Percentiles rank a stretch among this genome's conserved stretches.
Evolutionary conservation across 2,888 invertebrate species (phyloP).

Genomic region (Drosophila emarginata): DNA sequence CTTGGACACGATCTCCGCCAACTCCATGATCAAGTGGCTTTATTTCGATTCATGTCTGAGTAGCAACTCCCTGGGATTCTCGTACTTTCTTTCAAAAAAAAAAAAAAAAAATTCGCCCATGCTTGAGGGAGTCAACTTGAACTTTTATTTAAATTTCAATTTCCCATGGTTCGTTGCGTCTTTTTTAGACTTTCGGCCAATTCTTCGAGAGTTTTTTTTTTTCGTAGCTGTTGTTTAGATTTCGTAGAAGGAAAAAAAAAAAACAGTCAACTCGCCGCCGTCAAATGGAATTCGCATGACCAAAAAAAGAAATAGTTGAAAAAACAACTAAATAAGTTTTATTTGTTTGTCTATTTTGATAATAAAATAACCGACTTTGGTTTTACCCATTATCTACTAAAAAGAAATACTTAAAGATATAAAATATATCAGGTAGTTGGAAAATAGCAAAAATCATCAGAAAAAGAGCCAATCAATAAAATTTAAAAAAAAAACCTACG

Average conservation of each 20-base stretch:
- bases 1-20: slow-evolving; percentile 62
- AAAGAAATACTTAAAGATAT: no score
- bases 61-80: slow-evolving; percentile 53
- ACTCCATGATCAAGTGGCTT: slow-evolving; percentile 35
- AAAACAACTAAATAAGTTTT: slow-evolving; percentile 34
- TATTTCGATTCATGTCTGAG: slow-evolving; percentile 24
- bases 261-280: slow-evolving; percentile 71
- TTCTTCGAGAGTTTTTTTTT: slow-evolving; percentile 26
- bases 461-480: background rate
- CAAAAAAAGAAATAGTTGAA: slow-evolving; percentile 43
- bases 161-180: slow-evolving; percentile 63
- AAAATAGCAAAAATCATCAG: no score
- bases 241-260: slow-evolving; percentile 32
- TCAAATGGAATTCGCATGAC: slow-evolving; percentile 67
- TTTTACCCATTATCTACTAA: background rate
- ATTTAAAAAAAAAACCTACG: no score
- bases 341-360: background rate
- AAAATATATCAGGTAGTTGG: no score
- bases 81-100: slow-evolving; percentile 64
- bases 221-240: background rate
- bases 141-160: slow-evolving; percentile 41
- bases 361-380: background rate
- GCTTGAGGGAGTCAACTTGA: slow-evolving; percentile 42
- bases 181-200: slow-evolving; percentile 59
- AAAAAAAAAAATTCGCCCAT: slow-evolving; percentile 53